A percentile compares a stretch with the other conserved stretches of the same genome.
Conservation (phyloP, 2,113 vertebrate species). For the Heterotilapia buettikoferi region DNA sequence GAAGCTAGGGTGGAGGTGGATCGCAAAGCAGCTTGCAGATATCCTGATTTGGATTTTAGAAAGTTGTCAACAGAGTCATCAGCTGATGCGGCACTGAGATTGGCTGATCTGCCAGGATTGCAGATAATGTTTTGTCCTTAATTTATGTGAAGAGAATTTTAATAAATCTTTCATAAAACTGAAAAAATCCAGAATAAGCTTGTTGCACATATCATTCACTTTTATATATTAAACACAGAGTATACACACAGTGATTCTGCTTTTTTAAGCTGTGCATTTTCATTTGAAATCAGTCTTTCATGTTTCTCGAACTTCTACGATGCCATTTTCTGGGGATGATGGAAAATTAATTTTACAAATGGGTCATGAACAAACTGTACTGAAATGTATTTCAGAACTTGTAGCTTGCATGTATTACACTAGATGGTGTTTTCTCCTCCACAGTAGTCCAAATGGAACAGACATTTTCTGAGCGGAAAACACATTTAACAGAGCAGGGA, state of each 20-base stretch:
- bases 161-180: background rate
- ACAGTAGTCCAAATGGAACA: background rate
- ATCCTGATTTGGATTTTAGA: background rate
- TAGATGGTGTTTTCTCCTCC: background rate
- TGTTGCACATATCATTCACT: background rate
- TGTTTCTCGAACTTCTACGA: background rate
- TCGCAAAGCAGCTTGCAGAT: background rate
- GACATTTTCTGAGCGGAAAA: background rate
- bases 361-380: background rate
- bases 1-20: background rate
- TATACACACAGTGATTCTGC: background rate
- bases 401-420: background rate
- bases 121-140: background rate
- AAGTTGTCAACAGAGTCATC: background rate
- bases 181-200: background rate
- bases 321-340: background rate
- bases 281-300: background rate
- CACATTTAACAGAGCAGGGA: background rate
- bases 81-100: background rate
- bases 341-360: background rate
- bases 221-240: background rate
- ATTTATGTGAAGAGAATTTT: background rate
- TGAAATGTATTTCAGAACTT: background rate
- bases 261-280: background rate
- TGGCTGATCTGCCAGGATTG: background rate